phyloP scores from a whole-genome alignment of 2,888 invertebrate genomes.

The Pseudococcus longispinus region DNA sequence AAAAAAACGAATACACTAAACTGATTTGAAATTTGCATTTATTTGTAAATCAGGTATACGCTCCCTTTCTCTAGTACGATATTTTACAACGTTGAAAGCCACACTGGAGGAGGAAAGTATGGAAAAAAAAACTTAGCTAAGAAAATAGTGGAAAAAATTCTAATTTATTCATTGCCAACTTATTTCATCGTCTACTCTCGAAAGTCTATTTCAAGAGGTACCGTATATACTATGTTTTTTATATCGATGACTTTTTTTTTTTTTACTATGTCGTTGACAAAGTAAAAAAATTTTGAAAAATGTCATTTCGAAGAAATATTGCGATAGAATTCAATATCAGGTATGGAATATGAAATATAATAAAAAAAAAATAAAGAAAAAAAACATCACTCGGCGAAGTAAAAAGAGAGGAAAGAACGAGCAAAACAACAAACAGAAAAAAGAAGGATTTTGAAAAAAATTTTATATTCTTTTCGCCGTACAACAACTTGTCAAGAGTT shows the following conservation, averaged over 20 bases:
- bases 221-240: not conserved
- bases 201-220: not conserved
- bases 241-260: slow-evolving; percentile 28
- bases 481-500: slow-evolving; percentile 43
- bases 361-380: slow-evolving; percentile 5
- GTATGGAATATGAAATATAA: slow-evolving; percentile 29
- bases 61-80: not conserved
- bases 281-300: slow-evolving; percentile 35
- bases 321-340: slow-evolving; percentile 30
- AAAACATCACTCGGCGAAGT: not conserved
- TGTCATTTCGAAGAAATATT: slow-evolving; percentile 29
- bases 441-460: slow-evolving; percentile 21
- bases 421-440: slow-evolving; percentile 1
- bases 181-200: not conserved
- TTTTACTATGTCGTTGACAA: not conserved
- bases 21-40: not conserved
- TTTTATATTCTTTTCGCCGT: slow-evolving; percentile 20
- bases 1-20: not conserved
- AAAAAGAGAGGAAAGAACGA: not conserved
- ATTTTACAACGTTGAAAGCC: not conserved
- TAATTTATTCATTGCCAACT: slow-evolving; percentile 17
- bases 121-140: not conserved
- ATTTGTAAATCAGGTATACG: not conserved
- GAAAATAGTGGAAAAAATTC: not conserved
- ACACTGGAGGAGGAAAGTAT: not conserved